Conservation (phyloP, 2,113 vertebrate genomes). For the Caranx ignobilis region DNA sequence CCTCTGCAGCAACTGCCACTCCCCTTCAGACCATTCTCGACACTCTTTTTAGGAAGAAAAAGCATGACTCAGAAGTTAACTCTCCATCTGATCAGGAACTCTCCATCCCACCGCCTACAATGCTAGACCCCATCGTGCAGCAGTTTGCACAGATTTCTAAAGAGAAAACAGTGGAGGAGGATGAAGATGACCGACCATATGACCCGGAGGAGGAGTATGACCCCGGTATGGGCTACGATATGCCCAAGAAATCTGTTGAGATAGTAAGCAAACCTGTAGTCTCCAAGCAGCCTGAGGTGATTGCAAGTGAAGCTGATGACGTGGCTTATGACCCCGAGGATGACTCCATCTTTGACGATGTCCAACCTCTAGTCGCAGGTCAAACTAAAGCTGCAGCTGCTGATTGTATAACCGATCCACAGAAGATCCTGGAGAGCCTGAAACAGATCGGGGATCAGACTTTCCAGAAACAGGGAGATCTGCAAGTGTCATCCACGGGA, state of each 20-base stretch:
- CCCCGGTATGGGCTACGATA: conserved; percentile 85
- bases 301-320: conserved; percentile 83
- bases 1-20: conserved; percentile 68
- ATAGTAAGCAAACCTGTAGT: conserved; percentile 63
- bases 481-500: conserved; percentile 84
- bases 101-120: conserved; percentile 70
- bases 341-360: conserved; percentile 96
- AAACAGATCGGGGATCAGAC: conserved; percentile 91
- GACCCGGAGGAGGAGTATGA: conserved; percentile 98
- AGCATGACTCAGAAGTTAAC: conserved; percentile 84
- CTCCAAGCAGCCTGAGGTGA: conserved; percentile 71
- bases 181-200: conserved; percentile 94
- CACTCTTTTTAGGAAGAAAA: conserved; percentile 94
- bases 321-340: conserved; percentile 98
- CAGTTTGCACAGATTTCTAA: conserved; percentile 91
- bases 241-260: conserved; percentile 73
- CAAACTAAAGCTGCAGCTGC: conserved; percentile 72
- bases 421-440: conserved; percentile 91
- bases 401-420: conserved; percentile 82
- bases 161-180: conserved; percentile 87
- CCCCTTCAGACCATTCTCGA: conserved; percentile 97
- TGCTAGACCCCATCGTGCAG: conserved; percentile 94
- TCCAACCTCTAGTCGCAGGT: conserved; percentile 86
- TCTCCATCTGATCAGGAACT: conserved; percentile 85
- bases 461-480: conserved; percentile 88